A percentile compares a stretch with the other conserved stretches of the same genome.
Conservation (phyloP, 2,888 invertebrate species). For the Odontothrips loti region DNA sequence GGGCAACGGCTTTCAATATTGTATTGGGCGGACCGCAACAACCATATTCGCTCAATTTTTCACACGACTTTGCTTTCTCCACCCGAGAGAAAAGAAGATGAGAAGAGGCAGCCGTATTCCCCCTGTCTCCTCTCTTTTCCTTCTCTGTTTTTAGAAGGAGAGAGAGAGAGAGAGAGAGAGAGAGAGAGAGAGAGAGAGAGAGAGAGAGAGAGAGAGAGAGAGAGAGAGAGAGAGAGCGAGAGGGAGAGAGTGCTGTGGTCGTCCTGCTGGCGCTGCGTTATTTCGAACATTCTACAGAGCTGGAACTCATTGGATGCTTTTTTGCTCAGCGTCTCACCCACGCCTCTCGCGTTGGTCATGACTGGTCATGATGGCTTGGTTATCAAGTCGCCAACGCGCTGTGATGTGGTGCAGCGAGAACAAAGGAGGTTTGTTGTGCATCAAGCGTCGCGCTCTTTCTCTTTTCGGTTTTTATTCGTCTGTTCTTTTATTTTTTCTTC, state of each 20-base stretch:
- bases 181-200: too few relatives aligned
- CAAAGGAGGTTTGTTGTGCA: background rate
- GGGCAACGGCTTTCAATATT: slow-evolving; percentile 10
- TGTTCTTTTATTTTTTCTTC: background rate
- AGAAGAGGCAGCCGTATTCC: too few relatives aligned
- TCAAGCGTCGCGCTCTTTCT: too few relatives aligned
- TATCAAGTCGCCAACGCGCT: background rate
- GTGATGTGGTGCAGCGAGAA: background rate
- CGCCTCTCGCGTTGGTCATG: background rate
- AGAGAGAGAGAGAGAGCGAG: too few relatives aligned
- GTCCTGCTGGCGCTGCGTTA: too few relatives aligned
- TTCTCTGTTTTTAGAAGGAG: background rate
- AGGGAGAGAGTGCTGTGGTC: too few relatives aligned
- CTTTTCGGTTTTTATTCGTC: background rate
- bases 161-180: background rate
- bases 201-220: background rate
- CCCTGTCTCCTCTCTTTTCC: background rate
- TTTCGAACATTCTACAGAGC: too few relatives aligned
- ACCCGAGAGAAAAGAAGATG: background rate
- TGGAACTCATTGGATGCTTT: too few relatives aligned
- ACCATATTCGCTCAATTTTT: background rate
- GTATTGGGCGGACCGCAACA: background rate
- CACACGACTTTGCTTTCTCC: background rate
- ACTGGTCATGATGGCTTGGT: background rate
- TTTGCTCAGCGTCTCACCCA: background rate